Base-by-base conservation (phyloP, 2,113 vertebrate species). In the Lampris incognitus region DNA sequence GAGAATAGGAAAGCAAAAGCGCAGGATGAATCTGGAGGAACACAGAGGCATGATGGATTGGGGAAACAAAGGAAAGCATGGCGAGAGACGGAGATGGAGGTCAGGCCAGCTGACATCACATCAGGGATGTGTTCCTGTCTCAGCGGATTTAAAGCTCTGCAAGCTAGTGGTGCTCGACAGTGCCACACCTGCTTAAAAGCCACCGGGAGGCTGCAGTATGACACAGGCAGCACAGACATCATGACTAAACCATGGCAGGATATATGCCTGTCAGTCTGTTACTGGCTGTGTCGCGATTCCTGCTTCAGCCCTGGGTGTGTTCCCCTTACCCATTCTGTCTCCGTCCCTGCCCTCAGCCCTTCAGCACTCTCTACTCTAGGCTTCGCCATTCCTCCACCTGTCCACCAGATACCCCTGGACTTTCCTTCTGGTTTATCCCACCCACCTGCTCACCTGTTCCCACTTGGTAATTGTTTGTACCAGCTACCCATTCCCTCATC, bases 71-170 rank as follows among this genome's bases (percentile, higher is more conserved):
- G 66, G 42, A 10, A 11, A 9, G 50, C 57, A 79, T 40, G 52
- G 59, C 13, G 65, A 63, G 63, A 67, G 51, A 52, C 8, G 0
- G 66, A 85, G 74, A 83, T 75, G 72, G 81, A 77, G 84, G 84
- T 89, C 85, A 78, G 77, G 85, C 69, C 83, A 69, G 44, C 7
- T 70, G 79, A 83, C 79, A 74, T 60, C 50, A n/a, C 73, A 84
- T 73, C 39, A 58, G 72, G 60, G 66, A 70, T 9, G 52, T 59
- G 54, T 70, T 73, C 70, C 39, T 58, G 74, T 78, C 66, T 58
- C 1, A 2, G 51, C 48, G 62, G 79, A 87, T 68, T 24, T 74
- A 76, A 84, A 38, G 3, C 60, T 44, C 11, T 3, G 5, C 11
- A 5, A 8, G 41, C 9, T 24, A 13, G 10, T 62, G 40, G 60